Base-by-base conservation (phyloP, 2,797 vertebrate species). In the Meriones psammophilus region DNA sequence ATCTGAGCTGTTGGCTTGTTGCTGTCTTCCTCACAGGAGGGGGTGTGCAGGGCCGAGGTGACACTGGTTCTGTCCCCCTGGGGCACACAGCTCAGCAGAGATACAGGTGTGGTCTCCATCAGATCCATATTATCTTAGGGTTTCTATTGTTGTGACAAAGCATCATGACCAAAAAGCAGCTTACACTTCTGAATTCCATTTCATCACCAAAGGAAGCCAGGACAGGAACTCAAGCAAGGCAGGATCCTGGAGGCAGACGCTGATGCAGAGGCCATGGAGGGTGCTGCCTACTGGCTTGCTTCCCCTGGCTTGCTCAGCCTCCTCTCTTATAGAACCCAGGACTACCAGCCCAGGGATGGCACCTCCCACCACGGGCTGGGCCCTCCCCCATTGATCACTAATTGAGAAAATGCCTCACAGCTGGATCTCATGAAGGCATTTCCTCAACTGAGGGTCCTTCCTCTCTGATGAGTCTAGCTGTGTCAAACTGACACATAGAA, bases 21-120 rank as follows among this genome's bases (percentile, higher is more conserved):
- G 96, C 97, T 97, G 2, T 96, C 94, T 94, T 96, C 62, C 97
- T 98, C 97, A 97, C 92, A 97, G 97, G 87, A 97, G 77, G 97
- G 96, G 97, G 97, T 98, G 92, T 89, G 96, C 97, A 96, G 74
- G 97, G 92, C 96, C 95, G 86, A 87, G 73, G 20, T 8, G 69
- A 39, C 1, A 50, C 14, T 28, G 69, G 24, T 81, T 60, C 85
- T 30, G 79, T 56, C 33, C 9, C n/a, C 13, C 39, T 73, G 15
- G 33, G n/a, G 15, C 80, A 58, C 4, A 6, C 15, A 36, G 92
- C 69, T 68, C 73, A 76, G 68, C 36, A 62, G 17, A 7, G 39
- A 92, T 56, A n/a, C 14, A 9, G 30, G 30, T n/a, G 46, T 79
- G 50, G 42, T 24, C 66, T 77, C 50, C 5, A 22, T 62, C 24